Base-by-base conservation (phyloP, 2,113 vertebrate species). In the Carettochelys insculpta region DNA sequence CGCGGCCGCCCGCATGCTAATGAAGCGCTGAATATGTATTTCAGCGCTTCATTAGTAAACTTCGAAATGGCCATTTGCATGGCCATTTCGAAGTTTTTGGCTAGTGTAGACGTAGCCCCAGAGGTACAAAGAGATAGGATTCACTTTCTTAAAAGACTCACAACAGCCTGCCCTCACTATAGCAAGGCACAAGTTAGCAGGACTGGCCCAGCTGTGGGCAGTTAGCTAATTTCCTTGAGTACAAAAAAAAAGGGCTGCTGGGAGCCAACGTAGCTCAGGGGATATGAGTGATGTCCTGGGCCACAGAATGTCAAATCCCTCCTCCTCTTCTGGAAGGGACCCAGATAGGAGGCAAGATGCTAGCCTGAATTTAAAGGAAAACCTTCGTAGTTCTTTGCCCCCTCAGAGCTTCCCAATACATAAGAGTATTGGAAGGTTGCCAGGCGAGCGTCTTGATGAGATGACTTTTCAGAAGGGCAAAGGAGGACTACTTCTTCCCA, bases 311-410 rank as follows among this genome's bases (percentile, higher is more conserved):
- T 65, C 31, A 31, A 65, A 65, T n/a, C 29, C 58, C 16, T 65
- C 31, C 34, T n/a, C n/a, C n/a, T n/a, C n/a, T n/a, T n/a, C n/a
- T n/a, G n/a, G n/a, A 76, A 54, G 38, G 41, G 22, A 11, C 14
- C 25, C 73, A 47, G 25, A 5, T 31, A 65, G 91, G 22, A 25
- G 5, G 41, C 48, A 54, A 54, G 53, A 54, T 54, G 10, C 27
- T 54, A 53, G 27, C 31, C 14, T 9, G 19, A 11, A 25, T 41
- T 13, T 45, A 3, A 0, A 73, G 80, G 61, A 27, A 79, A 85
- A 83, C 25, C n/a, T 65, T 4, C 1, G 0, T 65, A 25, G n/a
- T 0, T 50, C 81, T 52, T 20, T n/a, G n/a, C 48, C 8, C 19
- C 2, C 2, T 4, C 11, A 50, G 1, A 52, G 65, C 9, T 0